Conservation (phyloP, 2,888 invertebrate genomes). For the Campoplex capitator region DNA sequence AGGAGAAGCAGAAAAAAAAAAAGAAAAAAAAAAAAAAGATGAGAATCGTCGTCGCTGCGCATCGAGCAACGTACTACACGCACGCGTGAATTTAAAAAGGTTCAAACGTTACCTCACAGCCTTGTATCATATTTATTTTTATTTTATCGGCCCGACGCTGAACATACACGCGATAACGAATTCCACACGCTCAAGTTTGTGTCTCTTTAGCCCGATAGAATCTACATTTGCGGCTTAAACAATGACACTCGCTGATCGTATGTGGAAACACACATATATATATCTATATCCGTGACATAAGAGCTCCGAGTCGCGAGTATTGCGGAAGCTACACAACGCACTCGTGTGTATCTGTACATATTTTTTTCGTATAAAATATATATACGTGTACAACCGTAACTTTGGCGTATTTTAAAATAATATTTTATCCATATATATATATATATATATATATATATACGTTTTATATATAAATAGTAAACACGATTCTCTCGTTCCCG, state of each 20-base stretch:
- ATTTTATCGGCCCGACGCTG: constrained; percentile 5
- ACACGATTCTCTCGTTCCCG: constrained; percentile 21
- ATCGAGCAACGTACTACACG: not conserved
- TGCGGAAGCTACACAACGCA: constrained; percentile 30
- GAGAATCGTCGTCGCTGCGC: not conserved
- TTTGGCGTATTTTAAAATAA: constrained; percentile 4
- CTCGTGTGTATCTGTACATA: not conserved
- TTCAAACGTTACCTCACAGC: constrained; percentile 17
- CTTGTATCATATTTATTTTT: constrained; percentile 40
- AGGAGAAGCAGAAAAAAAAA: not conserved
- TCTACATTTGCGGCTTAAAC: constrained; percentile 54
- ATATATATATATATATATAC: not conserved
- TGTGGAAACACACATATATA: not conserved
- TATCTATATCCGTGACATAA: constrained; percentile 50
- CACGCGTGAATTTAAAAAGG: constrained; percentile 23
- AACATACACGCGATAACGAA: constrained; percentile 52
- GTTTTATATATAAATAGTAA: not conserved
- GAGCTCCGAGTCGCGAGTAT: constrained; percentile 7
- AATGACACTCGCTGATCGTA: constrained; percentile 49
- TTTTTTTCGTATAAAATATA: not conserved
- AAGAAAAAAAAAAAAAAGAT: not conserved
- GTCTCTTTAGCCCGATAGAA: constrained; percentile 47
- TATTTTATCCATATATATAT: constrained; percentile 22
- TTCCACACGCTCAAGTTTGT: constrained; percentile 44
- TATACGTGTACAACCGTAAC: constrained; percentile 15